phyloP scores from a whole-genome alignment of 2,113 vertebrate genomes.

The Andinoacara biseriatus region DNA sequence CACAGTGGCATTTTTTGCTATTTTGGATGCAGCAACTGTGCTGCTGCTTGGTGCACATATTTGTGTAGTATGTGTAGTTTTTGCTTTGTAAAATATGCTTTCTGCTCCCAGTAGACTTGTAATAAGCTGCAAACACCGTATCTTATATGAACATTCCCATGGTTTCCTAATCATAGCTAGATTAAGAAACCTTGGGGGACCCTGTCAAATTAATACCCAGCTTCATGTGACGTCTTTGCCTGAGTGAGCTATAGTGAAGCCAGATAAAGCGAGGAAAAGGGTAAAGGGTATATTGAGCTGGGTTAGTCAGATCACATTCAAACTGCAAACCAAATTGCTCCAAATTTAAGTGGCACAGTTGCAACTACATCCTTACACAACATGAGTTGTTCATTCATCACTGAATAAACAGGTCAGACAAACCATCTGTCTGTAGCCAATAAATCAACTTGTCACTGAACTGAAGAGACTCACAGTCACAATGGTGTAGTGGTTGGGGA shows the following conservation, averaged over 20 bases:
- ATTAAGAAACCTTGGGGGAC: not conserved
- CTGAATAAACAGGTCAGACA: conserved; percentile 5
- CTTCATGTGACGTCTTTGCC: not conserved
- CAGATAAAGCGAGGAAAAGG: not conserved
- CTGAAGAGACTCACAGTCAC: conserved; percentile 88
- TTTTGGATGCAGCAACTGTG: not conserved
- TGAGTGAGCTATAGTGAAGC: too few species aligned
- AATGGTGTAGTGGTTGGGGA: conserved; percentile 97
- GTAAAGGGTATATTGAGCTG: not conserved
- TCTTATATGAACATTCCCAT: not conserved
- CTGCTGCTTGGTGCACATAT: not conserved
- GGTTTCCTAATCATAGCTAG: not conserved
- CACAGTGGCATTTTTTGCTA: not conserved
- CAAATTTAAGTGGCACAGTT: not conserved
- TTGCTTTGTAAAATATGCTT: not conserved
- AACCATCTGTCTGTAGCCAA: not conserved
- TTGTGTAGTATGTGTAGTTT: not conserved
- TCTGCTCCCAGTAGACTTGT: not conserved
- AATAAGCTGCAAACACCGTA: not conserved
- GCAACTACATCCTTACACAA: not conserved
- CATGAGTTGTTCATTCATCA: not conserved
- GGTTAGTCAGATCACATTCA: not conserved
- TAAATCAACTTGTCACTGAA: conserved; percentile 10
- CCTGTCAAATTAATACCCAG: not conserved
- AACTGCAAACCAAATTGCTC: not conserved